Percentiles rank a stretch among this genome's conserved stretches.
These are phyloP conservation scores for Pygoscelis adeliae DNA, from an alignment of 2,113 vertebrate species.

Conservation along the genomic window DNA sequence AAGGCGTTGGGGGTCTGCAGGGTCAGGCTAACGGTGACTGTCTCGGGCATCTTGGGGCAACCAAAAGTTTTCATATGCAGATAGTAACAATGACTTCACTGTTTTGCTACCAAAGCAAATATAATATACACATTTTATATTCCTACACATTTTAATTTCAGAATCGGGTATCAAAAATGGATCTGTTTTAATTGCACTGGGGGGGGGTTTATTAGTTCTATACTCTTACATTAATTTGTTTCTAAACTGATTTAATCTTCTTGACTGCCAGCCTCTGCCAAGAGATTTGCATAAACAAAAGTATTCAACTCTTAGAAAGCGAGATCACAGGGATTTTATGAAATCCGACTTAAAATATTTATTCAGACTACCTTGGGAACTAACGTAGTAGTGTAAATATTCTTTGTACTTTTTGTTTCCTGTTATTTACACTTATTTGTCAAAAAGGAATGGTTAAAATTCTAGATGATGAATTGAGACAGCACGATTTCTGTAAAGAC, in stretches of 20 bases:
- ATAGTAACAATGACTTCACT: neutral
- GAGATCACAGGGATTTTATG: neutral
- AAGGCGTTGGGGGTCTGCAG: neutral
- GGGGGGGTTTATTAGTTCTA: rapidly evolving
- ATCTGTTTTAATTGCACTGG: neutral
- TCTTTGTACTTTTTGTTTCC: neutral
- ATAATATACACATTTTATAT: neutral
- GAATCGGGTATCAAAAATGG: neutral
- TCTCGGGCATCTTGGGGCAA: neutral
- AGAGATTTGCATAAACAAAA: neutral
- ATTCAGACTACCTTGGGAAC: neutral
- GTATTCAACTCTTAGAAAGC: neutral
- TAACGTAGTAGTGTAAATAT: neutral
- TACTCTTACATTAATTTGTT: neutral
- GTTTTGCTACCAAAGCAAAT: neutral
- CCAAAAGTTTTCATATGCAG: neutral
- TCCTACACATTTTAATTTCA: neutral
- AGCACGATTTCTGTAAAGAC: neutral
- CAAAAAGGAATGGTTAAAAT: neutral
- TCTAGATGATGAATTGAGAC: neutral
- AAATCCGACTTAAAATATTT: neutral
- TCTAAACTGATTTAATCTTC: neutral
- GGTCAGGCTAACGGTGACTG: neutral
- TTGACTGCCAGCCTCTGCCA: neutral
- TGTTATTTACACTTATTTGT: neutral